Conservation (phyloP, 2,888 invertebrate genomes). For the Operophtera brumata region DNA sequence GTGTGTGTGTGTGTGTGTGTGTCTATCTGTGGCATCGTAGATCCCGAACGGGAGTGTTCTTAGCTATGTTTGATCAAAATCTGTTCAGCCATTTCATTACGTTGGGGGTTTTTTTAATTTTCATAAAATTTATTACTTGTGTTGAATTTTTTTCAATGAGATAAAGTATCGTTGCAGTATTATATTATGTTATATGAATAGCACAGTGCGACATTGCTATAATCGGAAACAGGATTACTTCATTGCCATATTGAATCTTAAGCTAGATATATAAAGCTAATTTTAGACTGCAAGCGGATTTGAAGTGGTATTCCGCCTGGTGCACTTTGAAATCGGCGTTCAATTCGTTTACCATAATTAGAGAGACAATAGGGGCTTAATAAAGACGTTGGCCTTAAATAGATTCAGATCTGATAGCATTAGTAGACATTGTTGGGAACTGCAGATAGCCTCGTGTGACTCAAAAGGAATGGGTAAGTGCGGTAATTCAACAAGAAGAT, state of each 20-base stretch:
- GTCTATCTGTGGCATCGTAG: too few species aligned
- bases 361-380: slow-evolving; percentile 74
- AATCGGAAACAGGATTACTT: not conserved
- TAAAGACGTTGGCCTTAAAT: slow-evolving; percentile 70
- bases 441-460: not conserved
- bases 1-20: too few species aligned
- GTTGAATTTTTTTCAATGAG: too few species aligned
- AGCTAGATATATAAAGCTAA: not conserved
- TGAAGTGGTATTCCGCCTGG: slow-evolving; percentile 9
- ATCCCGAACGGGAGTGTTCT: too few species aligned
- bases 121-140: too few species aligned
- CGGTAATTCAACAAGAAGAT: too few species aligned
- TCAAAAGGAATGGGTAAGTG: slow-evolving; percentile 2
- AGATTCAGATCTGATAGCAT: slow-evolving; percentile 58
- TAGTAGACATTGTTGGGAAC: slow-evolving; percentile 32
- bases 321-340: slow-evolving; percentile 62
- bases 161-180: too few species aligned
- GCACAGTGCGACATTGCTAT: not conserved
- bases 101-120: too few species aligned
- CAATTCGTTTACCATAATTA: slow-evolving; percentile 75
- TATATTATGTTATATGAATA: too few species aligned
- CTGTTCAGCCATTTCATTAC: too few species aligned
- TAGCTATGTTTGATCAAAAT: too few species aligned
- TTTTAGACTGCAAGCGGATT: not conserved
- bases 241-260: not conserved